Evolutionary conservation across 2,888 invertebrate genomes (phyloP), one percentile per base, ranked within the genome.

Genomic region (Tipula lateralis): DNA sequence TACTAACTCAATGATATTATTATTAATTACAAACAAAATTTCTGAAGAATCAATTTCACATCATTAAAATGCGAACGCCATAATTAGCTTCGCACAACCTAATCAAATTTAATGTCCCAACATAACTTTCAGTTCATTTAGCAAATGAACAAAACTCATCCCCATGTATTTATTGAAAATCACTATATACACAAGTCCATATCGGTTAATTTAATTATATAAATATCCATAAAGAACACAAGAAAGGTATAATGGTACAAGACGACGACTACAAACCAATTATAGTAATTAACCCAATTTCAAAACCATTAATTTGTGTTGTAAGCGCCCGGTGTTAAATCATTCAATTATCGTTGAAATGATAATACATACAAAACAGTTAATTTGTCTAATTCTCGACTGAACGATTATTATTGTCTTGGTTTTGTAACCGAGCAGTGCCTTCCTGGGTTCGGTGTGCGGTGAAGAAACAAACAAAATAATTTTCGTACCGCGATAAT

Each of bases 271-370:
- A 16, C 66, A 66, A 24, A 19, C 66, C 24, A 66, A 66, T 66
- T 66, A 66, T 66, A 66, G 19, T 66, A 24, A 66, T 66, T 66
- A 66, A 66, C 66, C 66, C 66, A 66, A 66, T 66, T 66, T 66
- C 24, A 66, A 66, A 66, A 66, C 66, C 66, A 24, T 24, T 66
- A 66, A 66, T 66, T 66, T 24, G 66, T 24, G n/a, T 44, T 9
- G 44, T 16, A 44, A 16, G 5, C 16, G 44, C 44, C n/a, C 66
- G 9, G 19, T 66, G 66, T 66, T 66, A 66, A 66, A 66, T 66
- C 66, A 66, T 66, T 66, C 66, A 66, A 66, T 66, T 66, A 66
- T 66, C 66, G 24, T 66, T 66, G 66, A 66, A 66, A 66, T 66
- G 66, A 66, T 66, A 66, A 24, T 4, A 24, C 66, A 66, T 9